phyloP scores from a whole-genome alignment of 2,797 vertebrate species.

The Alca torda region DNA sequence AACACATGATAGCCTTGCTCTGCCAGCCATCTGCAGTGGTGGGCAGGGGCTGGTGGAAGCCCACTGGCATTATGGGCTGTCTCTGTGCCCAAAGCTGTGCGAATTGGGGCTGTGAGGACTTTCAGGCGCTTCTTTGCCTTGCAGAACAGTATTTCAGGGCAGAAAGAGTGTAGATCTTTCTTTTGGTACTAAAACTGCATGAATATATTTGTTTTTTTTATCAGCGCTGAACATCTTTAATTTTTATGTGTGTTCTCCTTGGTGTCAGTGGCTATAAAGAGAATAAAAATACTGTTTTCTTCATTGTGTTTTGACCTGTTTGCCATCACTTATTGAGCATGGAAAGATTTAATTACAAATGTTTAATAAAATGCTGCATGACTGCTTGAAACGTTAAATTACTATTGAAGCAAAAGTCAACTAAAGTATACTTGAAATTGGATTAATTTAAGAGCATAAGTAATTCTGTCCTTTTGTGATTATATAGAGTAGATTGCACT shows the following conservation, averaged over 20 bases:
- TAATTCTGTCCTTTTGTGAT: neutral
- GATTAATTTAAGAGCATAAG: neutral
- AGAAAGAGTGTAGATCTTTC: neutral
- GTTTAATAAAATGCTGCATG: neutral
- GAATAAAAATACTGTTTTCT: neutral
- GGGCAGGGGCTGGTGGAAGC: neutral
- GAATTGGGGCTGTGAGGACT: neutral
- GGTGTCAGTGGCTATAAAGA: neutral
- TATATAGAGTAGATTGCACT: neutral
- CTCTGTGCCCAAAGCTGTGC: fast-evolving
- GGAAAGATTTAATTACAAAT: neutral
- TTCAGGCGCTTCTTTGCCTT: neutral
- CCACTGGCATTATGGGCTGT: fast-evolving
- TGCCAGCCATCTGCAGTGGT: neutral
- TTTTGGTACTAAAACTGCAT: neutral
- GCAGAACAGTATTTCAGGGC: neutral
- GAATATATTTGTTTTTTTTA: neutral
- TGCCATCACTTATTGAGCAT: neutral
- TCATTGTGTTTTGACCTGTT: neutral
- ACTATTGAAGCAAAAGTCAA: neutral
- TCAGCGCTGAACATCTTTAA: neutral
- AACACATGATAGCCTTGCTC: fast-evolving
- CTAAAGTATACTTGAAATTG: neutral
- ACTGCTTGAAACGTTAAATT: neutral
- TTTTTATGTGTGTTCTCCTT: neutral